Evolutionary conservation across 2,888 invertebrate species (phyloP).

Genomic region (Sericinus montela): DNA sequence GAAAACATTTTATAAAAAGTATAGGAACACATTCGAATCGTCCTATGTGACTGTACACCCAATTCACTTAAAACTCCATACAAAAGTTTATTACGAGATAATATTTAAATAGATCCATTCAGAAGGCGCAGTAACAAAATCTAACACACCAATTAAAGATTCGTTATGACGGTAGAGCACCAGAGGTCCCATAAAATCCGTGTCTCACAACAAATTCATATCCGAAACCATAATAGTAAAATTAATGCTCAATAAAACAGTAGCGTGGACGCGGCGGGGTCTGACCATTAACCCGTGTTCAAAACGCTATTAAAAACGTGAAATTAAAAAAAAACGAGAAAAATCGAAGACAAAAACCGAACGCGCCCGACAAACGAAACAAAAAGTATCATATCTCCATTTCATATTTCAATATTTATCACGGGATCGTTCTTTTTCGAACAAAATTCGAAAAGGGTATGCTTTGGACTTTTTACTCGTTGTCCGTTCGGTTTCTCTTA

Average conservation of each 20-base stretch:
- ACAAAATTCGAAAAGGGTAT: constrained; percentile 65
- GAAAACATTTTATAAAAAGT: no score
- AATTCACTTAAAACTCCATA: constrained; percentile 2
- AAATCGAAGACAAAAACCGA: constrained; percentile 18
- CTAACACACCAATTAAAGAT: constrained; percentile 34
- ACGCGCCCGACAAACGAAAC: constrained; percentile 33
- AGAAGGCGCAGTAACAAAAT: constrained; percentile 19
- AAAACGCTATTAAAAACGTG: constrained; percentile 49
- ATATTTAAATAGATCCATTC: constrained; percentile 18
- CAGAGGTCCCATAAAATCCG: constrained; percentile 29
- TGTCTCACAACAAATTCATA: constrained; percentile 31
- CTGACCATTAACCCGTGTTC: constrained; percentile 55
- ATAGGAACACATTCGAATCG: neutral
- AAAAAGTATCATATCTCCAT: constrained; percentile 66
- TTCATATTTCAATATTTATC: constrained; percentile 78
- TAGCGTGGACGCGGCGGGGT: constrained; percentile 50
- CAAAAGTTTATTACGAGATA: constrained; percentile 12
- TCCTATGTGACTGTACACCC: neutral
- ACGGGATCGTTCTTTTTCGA: constrained; percentile 71
- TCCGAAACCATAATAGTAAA: constrained; percentile 38
- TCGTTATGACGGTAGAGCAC: constrained; percentile 27
- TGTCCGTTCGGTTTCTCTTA: constrained; percentile 48
- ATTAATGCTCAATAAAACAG: constrained; percentile 71
- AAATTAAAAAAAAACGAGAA: constrained; percentile 34
- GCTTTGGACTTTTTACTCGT: constrained; percentile 38